Evolutionary conservation across 2,888 invertebrate genomes (phyloP).

Genomic region (Hybos culiciformis): DNA sequence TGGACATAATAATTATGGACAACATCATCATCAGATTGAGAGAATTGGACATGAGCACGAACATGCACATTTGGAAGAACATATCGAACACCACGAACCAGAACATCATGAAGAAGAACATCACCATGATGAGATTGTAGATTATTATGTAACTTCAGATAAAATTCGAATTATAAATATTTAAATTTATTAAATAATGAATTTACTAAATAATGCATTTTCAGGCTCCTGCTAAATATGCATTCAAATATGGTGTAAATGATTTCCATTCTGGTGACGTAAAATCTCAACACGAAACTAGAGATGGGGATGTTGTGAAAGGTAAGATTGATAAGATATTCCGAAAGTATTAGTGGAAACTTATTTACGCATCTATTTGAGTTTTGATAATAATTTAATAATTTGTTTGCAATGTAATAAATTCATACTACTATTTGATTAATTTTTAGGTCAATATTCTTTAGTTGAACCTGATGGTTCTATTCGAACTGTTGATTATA

Average conservation of each 20-base stretch:
- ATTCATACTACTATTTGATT: background rate
- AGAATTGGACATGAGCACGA: slow-evolving; percentile 25
- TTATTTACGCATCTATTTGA: background rate
- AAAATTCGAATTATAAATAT: background rate
- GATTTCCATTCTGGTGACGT: slow-evolving; percentile 45
- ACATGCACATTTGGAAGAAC: slow-evolving; percentile 20
- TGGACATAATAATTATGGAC: slow-evolving; percentile 25
- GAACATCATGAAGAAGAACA: slow-evolving; percentile 15
- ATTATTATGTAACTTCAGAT: slow-evolving; percentile 44
- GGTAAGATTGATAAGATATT: slow-evolving; percentile 28
- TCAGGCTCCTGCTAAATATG: slow-evolving; percentile 49
- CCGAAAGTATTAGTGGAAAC: background rate
- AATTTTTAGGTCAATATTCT: slow-evolving; percentile 40
- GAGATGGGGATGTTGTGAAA: slow-evolving; percentile 50
- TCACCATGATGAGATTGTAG: slow-evolving; percentile 42
- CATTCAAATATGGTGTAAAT: slow-evolving; percentile 41
- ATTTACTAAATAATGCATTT: slow-evolving; percentile 4
- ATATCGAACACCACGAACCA: slow-evolving; percentile 31
- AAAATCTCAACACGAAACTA: slow-evolving; percentile 49
- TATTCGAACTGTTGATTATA: slow-evolving; percentile 45
- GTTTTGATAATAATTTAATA: background rate
- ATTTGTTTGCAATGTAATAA: background rate
- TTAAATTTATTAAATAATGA: slow-evolving; percentile 1
- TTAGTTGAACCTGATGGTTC: slow-evolving; percentile 62
- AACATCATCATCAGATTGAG: slow-evolving; percentile 24